Evolutionary conservation across 30 jellyfish, hydroid and myxozoan genomes (phyloP).

Genomic region (Cassiopea andromeda): DNA sequence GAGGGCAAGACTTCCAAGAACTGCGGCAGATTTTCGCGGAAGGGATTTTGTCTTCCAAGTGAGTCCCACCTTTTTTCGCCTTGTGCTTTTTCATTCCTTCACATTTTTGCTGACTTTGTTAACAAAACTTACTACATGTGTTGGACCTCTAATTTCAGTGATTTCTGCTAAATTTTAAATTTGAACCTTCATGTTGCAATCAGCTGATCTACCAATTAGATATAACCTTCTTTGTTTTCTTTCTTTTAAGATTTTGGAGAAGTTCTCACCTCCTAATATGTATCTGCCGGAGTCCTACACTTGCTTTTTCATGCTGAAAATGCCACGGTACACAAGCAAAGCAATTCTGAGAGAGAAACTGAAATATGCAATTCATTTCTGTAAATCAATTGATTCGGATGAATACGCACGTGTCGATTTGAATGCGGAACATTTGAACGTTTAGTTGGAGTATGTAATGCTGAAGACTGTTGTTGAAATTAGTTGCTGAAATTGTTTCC

Average conservation of each 20-base stretch:
- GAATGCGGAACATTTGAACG: constrained; percentile 50
- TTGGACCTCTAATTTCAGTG: too few species aligned
- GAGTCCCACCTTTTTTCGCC: too few species aligned
- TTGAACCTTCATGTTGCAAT: too few species aligned
- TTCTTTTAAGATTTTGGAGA: constrained; percentile 81
- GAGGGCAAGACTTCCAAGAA: constrained; percentile 92
- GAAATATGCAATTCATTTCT: constrained; percentile 88
- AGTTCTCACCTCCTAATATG: constrained; percentile 87
- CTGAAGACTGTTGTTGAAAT: too few species aligned
- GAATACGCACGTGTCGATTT: constrained; percentile 94
- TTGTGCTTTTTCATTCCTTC: too few species aligned
- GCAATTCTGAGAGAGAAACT: constrained; percentile 80
- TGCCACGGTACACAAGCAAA: constrained; percentile 91
- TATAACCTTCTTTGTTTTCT: too few species aligned
- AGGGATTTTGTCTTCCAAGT: constrained; percentile 94
- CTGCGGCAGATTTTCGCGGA: constrained; percentile 90
- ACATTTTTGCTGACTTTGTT: too few species aligned
- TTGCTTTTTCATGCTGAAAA: constrained; percentile 91
- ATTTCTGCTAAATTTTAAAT: too few species aligned
- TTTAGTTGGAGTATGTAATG: neutral
- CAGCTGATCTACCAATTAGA: too few species aligned
- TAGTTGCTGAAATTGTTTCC: too few species aligned
- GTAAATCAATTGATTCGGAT: constrained; percentile 95
- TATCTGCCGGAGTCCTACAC: constrained; percentile 96
- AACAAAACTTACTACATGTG: too few species aligned